Conservation (phyloP, 2,797 vertebrate genomes). For the Phoxinus dragarum region DNA sequence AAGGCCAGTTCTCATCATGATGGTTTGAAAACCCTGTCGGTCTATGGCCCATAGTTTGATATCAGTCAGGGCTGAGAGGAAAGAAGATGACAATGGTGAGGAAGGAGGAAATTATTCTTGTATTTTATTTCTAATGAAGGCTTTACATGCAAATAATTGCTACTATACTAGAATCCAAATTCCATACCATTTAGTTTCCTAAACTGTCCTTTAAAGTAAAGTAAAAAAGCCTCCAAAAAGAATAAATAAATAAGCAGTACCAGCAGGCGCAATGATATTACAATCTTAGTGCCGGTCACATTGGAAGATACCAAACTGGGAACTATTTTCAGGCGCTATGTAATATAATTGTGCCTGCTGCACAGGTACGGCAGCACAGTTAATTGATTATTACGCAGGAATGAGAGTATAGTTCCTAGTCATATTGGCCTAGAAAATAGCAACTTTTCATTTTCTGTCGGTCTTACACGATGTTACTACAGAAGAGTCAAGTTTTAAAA, state of each 20-base stretch:
- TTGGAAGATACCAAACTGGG: too few species aligned
- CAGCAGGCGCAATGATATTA: too few species aligned
- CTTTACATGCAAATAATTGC: background rate
- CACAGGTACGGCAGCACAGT: too few species aligned
- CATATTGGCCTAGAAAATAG: too few species aligned
- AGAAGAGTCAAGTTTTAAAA: too few species aligned
- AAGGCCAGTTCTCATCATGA: constrained; percentile 84
- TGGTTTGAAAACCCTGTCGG: constrained; percentile 83
- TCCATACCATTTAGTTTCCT: background rate
- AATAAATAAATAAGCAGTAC: background rate
- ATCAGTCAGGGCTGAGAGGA: constrained; percentile 70
- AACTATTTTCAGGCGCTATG: too few species aligned
- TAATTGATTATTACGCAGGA: too few species aligned
- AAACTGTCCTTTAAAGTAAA: background rate
- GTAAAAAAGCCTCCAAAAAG: background rate
- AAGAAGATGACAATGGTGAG: background rate
- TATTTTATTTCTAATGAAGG: background rate
- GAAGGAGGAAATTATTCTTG: background rate
- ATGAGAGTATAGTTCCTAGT: too few species aligned
- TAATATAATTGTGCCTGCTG: too few species aligned
- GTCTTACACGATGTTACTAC: too few species aligned
- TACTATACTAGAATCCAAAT: background rate
- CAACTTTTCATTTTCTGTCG: too few species aligned
- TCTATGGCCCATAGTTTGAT: constrained; percentile 84
- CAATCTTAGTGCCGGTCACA: too few species aligned